Evolutionary conservation across 2,888 invertebrate genomes (phyloP), one percentile per base, ranked within the genome.

Genomic region (Aspidapion aeneum): DNA sequence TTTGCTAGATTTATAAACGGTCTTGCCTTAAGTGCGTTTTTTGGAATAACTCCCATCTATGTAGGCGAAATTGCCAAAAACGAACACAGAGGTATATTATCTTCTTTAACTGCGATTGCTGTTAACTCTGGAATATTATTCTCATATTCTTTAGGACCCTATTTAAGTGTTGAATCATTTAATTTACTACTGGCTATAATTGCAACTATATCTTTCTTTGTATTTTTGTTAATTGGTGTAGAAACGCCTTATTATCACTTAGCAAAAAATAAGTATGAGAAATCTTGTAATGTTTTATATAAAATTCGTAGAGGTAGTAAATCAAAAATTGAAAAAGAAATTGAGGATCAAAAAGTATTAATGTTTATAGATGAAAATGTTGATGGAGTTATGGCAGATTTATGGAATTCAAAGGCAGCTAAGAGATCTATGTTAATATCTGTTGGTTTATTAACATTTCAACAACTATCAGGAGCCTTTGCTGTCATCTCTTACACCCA

Each of bases 31-130:
- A 89, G 90, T 0, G 86, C 88, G 73, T 80, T 87, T 16, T 90
- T 89, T 80, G 87, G 90, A 0, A 86, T 89, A 1, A 85, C 89
- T 0, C 93, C 95, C 0, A 91, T 94, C 86, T 96, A 95, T 79
- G 87, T 94, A 64, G 91, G 92, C 51, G 96, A 96, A 79, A 90
- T 94, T 55, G 86, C 94, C 2, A 89, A 91, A 82, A 88, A 90
- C 64, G 87, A 89, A 21, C 85, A 89, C n/a, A 83, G 96, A 67
- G 95, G 95, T 0, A 87, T 90, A 0, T 81, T 95, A 0, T 94
- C 94, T 1, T 90, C 94, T 0, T 87, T 91, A 64, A 86, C 94
- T 71, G 91, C 92, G 73, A 82, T 88, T 54, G 90, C 91, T 79
- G 86, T 93, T 51, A 82, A 81, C 1, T 58, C 86, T 2, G 94